Conservation (phyloP, 2,797 vertebrate species). For the Dendrocincla tyrannina region DNA sequence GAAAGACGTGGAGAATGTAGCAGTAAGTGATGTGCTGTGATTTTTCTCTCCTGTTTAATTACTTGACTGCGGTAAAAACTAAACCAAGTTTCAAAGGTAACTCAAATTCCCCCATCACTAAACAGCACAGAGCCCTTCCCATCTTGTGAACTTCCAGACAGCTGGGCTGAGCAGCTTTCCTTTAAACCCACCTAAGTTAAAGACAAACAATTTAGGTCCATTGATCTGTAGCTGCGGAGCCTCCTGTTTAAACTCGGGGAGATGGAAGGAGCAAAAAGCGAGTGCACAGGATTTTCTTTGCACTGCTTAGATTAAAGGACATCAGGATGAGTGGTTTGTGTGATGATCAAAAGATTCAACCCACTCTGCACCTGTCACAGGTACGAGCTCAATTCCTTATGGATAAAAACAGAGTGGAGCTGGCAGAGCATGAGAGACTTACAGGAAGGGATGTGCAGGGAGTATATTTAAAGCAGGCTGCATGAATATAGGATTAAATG, state of each 20-base stretch:
- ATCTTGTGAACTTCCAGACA: slow-evolving; percentile 37
- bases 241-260: slow-evolving; percentile 52
- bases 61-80: slow-evolving; percentile 17
- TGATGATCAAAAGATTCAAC: slow-evolving; percentile 72
- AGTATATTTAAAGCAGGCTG: slow-evolving; percentile 36
- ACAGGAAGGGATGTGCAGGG: neutral
- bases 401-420: slow-evolving; percentile 57
- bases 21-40: neutral
- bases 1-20: neutral
- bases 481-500: slow-evolving; percentile 47
- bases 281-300: slow-evolving; percentile 48
- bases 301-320: slow-evolving; percentile 71
- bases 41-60: slow-evolving; percentile 39
- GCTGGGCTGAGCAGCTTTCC: slow-evolving; percentile 60
- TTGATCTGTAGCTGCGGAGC: slow-evolving; percentile 62
- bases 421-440: slow-evolving; percentile 65
- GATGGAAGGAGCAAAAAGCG: slow-evolving; percentile 36
- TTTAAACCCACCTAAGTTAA: slow-evolving; percentile 61
- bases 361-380: slow-evolving; percentile 67
- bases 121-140: slow-evolving; percentile 25
- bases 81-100: slow-evolving; percentile 33
- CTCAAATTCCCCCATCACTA: neutral
- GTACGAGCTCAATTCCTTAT: slow-evolving; percentile 57
- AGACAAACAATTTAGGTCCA: slow-evolving; percentile 68
- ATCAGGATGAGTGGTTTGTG: slow-evolving; percentile 57